Base-by-base conservation (phyloP, 2,797 vertebrate species). In the Takifugu ocellatus region DNA sequence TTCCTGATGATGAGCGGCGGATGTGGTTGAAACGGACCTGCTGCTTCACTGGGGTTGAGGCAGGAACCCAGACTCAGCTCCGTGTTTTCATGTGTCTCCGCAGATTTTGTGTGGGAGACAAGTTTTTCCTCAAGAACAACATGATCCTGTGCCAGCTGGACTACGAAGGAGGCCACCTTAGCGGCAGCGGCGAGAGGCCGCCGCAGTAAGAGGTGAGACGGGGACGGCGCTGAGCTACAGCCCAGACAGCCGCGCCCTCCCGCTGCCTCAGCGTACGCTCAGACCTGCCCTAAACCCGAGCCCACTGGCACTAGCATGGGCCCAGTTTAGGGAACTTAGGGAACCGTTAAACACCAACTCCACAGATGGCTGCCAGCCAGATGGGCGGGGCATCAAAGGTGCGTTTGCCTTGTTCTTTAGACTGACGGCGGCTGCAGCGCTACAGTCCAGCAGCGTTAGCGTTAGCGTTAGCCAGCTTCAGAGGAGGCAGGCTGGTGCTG, bases 141-240 rank as follows among this genome's bases (percentile, higher is more conserved):
- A 97, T 97, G 95, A 97, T 97, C 90, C 91, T 97, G 82, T 97
- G 95, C 92, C 95, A 97, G 93, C 91, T 95, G 94, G 95, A 97
- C 93, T 96, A 97, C 75, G 95, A 97, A 90, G 94, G 95, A 79
- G 92, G 94, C 51, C 93, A 94, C 84, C 91, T 94, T 80, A 96
- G 96, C 0, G 94, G 94, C 84, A 92, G 90, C 87, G 85, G 93
- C 21, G 93, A 95, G 79, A 90, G 92, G 68, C 94, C 91, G 84
- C 88, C 93, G 75, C 94, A 95, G 84, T 96, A 91, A 89, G 87
- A 69, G 74, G 81, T 81, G 89, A 89, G 70, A 60, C 75, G 33
- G 56, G 53, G 83, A 72, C 59, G 72, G 49, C 7, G 29, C 59
- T 70, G 63, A 79, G 70, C 75, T 59, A 61, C 53, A 26, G 54